Evolutionary conservation across 23 tunicate genomes (phyloP).

Genomic region (Trididemnum miniatum): DNA sequence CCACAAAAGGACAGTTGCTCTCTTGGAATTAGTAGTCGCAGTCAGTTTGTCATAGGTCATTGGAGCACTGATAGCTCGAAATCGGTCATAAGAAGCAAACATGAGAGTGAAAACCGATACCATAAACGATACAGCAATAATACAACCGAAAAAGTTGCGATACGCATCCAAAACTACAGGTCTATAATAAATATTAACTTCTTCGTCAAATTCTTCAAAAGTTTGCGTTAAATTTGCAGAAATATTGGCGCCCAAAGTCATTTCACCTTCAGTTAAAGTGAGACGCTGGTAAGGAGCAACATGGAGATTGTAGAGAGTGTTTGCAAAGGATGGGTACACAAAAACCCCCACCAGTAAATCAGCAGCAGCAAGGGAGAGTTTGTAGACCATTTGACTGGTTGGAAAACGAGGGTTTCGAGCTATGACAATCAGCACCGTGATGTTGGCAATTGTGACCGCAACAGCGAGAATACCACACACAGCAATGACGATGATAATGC

Average conservation of each 20-base stretch:
- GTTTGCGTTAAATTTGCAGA: too few species aligned
- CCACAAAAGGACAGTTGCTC: background rate
- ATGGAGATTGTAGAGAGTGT: background rate
- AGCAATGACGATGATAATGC: slow-evolving; percentile 14
- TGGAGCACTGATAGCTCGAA: slow-evolving; percentile 39
- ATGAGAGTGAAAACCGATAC: slow-evolving; percentile 66
- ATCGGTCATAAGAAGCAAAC: slow-evolving; percentile 72
- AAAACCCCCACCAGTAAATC: slow-evolving; percentile 34
- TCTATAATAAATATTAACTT: background rate
- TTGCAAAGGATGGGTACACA: slow-evolving; percentile 21
- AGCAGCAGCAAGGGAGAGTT: slow-evolving; percentile 27
- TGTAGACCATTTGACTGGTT: slow-evolving; percentile 23
- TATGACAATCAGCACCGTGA: slow-evolving; percentile 22
- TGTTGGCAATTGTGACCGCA: slow-evolving; percentile 14
- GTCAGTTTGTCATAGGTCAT: slow-evolving; percentile 18
- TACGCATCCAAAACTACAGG: background rate
- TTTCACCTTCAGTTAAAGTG: background rate
- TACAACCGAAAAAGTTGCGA: background rate
- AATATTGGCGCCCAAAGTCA: too few species aligned
- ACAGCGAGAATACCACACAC: slow-evolving; percentile 33
- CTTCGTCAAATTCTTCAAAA: background rate
- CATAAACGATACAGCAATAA: slow-evolving; percentile 26
- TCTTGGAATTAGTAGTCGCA: slow-evolving; percentile 19
- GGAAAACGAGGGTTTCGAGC: background rate
- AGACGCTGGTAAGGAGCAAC: slow-evolving; percentile 1